phyloP scores from a whole-genome alignment of 1,140 invertebrate genomes.

The Pseudobourletiella spinata region DNA sequence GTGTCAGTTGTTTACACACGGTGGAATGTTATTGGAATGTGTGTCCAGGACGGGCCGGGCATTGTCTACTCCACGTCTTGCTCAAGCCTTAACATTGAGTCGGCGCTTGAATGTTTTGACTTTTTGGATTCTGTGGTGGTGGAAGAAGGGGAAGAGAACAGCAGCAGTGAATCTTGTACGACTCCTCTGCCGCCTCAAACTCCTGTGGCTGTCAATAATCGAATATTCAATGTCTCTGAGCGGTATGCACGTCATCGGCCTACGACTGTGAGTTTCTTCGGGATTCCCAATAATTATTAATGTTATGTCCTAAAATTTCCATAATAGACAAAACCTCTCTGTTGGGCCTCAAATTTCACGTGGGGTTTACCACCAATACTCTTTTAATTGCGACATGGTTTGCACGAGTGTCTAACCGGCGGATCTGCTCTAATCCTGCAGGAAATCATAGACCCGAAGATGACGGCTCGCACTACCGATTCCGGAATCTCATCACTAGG shows the following conservation, averaged over 20 bases:
- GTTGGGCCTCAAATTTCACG: too few relatives aligned
- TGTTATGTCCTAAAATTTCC: too few relatives aligned
- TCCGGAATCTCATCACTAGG: constrained; percentile 43
- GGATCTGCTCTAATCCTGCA: too few relatives aligned
- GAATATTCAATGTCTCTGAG: constrained; percentile 10
- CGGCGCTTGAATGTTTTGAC: constrained; percentile 49
- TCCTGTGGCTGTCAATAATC: neutral
- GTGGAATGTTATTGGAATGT: too few relatives aligned
- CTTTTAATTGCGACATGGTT: too few relatives aligned
- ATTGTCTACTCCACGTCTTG: neutral
- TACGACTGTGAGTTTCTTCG: constrained; percentile 6
- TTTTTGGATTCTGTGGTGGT: constrained; percentile 42
- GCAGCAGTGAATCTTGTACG: neutral
- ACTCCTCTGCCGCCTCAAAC: neutral
- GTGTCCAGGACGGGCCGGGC: constrained; percentile 3
- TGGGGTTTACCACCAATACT: too few relatives aligned
- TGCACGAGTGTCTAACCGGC: too few relatives aligned
- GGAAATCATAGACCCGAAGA: constrained; percentile 8
- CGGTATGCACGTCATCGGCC: constrained; percentile 3
- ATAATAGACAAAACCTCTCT: too few relatives aligned
- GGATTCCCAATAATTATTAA: too few relatives aligned
- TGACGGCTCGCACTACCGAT: constrained; percentile 39
- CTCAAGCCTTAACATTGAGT: constrained; percentile 45
- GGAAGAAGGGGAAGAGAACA: constrained; percentile 11
- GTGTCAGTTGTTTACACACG: too few relatives aligned